Conservation (phyloP, 2,888 invertebrate genomes). For the Ophion costatus region DNA sequence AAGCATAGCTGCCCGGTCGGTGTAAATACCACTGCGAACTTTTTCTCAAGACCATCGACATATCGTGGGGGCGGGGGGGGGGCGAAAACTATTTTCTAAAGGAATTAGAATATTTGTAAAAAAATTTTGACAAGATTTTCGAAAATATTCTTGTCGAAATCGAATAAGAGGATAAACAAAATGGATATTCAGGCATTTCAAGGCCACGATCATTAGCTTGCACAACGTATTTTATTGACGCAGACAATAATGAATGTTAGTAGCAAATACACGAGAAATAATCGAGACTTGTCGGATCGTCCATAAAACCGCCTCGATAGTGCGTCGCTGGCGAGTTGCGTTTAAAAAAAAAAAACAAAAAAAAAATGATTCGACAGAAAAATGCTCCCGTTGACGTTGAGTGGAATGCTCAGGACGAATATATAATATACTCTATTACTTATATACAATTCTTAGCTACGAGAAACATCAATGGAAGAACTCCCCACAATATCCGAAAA, state of each 20-base stretch:
- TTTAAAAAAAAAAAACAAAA: conserved; percentile 69
- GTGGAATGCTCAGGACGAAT: conserved; percentile 78
- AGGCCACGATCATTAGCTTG: conserved; percentile 21
- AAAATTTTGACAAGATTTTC: too few relatives aligned
- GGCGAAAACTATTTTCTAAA: too few relatives aligned
- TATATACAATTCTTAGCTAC: conserved; percentile 79
- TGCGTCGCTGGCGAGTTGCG: conserved; percentile 39
- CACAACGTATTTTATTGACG: conserved; percentile 75
- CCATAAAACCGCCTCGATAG: conserved; percentile 57
- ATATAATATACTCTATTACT: conserved; percentile 68
- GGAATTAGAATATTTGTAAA: too few relatives aligned
- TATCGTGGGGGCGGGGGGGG: too few relatives aligned
- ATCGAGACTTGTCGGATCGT: conserved; percentile 67
- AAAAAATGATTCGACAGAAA: conserved; percentile 66
- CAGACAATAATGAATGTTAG: conserved; percentile 70
- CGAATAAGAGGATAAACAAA: not conserved
- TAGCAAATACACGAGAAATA: conserved; percentile 74
- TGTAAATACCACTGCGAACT: not conserved
- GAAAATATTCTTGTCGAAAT: not conserved
- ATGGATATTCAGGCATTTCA: too few relatives aligned
- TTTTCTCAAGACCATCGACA: not conserved
- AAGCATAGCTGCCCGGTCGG: not conserved
- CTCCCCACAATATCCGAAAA: conserved; percentile 55
- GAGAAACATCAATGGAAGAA: conserved; percentile 78
- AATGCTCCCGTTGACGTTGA: conserved; percentile 63